These are phyloP conservation scores for Scaeva pyrastri DNA, from an alignment of 2,888 invertebrate species.

Conservation along the genomic window DNA sequence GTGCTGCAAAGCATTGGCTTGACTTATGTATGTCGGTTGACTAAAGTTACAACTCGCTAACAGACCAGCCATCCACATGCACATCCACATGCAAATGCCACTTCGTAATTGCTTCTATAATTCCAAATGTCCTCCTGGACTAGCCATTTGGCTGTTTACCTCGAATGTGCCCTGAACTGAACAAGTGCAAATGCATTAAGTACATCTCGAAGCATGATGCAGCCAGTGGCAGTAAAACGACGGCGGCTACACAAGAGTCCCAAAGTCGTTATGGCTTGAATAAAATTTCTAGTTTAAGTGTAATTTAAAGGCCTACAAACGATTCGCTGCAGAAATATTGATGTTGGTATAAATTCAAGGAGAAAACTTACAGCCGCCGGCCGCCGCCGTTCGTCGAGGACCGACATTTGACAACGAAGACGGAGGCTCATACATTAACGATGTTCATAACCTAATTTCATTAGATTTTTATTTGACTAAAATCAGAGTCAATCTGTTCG, in stretches of 20 bases:
- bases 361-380: neutral
- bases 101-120: constrained; percentile 28
- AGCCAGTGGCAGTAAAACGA: too few relatives aligned
- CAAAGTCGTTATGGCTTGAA: neutral
- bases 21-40: constrained; percentile 5
- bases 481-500: neutral
- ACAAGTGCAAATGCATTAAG: constrained; percentile 14
- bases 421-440: too few relatives aligned
- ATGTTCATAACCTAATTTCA: neutral
- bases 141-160: constrained; percentile 4
- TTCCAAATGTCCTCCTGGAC: neutral
- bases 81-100: neutral
- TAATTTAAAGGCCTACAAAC: neutral
- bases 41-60: neutral
- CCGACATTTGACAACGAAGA: too few relatives aligned
- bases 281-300: constrained; percentile 12
- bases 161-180: neutral
- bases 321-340: too few relatives aligned
- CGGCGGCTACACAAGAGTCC: neutral
- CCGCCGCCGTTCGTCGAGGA: too few relatives aligned
- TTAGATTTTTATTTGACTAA: neutral
- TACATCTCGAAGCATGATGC: neutral
- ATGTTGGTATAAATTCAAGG: neutral
- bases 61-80: neutral
- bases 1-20: neutral